These are phyloP conservation scores for Phodopus roborovskii DNA, from an alignment of 2,113 vertebrate species.

Conservation along the genomic window DNA sequence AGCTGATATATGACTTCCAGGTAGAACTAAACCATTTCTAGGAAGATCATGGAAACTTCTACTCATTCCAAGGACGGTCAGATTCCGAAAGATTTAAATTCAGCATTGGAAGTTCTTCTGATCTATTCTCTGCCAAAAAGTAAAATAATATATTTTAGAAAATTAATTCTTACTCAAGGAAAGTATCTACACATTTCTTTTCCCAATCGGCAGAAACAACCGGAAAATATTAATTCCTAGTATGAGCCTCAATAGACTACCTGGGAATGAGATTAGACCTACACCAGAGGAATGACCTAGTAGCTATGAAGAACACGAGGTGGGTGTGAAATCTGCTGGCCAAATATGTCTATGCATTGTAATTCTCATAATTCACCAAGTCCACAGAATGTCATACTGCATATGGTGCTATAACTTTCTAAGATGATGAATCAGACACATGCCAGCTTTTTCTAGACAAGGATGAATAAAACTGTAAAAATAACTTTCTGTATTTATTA, in stretches of 20 bases:
- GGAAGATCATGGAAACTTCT: background rate
- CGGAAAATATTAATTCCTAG: background rate
- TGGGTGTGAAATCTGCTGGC: background rate
- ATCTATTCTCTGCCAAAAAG: background rate
- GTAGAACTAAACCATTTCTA: background rate
- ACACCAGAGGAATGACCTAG: background rate
- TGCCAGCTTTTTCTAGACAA: background rate
- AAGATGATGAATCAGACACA: background rate
- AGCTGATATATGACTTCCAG: background rate
- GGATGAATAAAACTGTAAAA: background rate
- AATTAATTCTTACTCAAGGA: background rate
- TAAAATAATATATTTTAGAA: background rate
- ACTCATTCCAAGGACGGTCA: background rate
- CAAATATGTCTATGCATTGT: background rate
- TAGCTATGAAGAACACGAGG: background rate
- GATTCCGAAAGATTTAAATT: background rate
- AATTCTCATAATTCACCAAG: background rate
- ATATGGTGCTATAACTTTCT: background rate
- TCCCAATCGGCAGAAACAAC: background rate
- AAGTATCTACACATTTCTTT: background rate
- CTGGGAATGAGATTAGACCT: background rate
- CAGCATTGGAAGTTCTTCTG: background rate
- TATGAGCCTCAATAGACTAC: background rate
- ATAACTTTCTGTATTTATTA: background rate
- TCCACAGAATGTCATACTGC: background rate